Evolutionary conservation across 2,113 vertebrate genomes (phyloP), one percentile per base, ranked within the genome.

Genomic region (Saguinus midas): DNA sequence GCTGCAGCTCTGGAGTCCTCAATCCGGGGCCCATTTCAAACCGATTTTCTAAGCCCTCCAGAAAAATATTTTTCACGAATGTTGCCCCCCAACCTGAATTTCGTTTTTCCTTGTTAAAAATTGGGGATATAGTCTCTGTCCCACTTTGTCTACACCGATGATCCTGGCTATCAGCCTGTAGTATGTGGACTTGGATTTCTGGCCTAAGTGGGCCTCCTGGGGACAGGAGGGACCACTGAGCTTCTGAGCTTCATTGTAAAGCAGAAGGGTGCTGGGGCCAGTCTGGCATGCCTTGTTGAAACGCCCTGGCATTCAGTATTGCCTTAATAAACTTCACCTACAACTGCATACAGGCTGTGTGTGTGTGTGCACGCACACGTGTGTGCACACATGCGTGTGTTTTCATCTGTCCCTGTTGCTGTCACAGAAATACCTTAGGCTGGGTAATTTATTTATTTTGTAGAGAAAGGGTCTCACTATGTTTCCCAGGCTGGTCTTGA

Each of bases 241-340:
- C 21, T 9, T 5, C 5, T 14, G 5, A 52, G 21, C 11, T 4
- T 8, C 10, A 0, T 21, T 37, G 17, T 40, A 10, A 61, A 43
- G 37, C 66, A 13, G 73, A 29, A 17, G 18, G 45, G 52, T 25
- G 27, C 45, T 6, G 4, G 64, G 58, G 6, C 7, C 72, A 12
- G 20, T 72, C 50, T 6, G 27, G 8, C 0, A 0, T 7, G 5
- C 52, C 4, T 0, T 0, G 35, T n/a, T 13, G 66, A 5, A 25
- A 50, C 2, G 16, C 37, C 37, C 1, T 13, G 79, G 17, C 10
- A 32, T 61, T 50, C 81, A 21, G 5, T 12, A 9, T 43, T 10
- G 76, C 84, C 84, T 91, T 95, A 97, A 96, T 97, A 97, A 96
- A 98, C 14, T 29, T 72, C 7, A 58, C 23, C 11, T 70, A 50